These are phyloP conservation scores for Stylophora pistillata DNA, from an alignment of 64 coral and sea anemone species.

Conservation along the genomic window DNA sequence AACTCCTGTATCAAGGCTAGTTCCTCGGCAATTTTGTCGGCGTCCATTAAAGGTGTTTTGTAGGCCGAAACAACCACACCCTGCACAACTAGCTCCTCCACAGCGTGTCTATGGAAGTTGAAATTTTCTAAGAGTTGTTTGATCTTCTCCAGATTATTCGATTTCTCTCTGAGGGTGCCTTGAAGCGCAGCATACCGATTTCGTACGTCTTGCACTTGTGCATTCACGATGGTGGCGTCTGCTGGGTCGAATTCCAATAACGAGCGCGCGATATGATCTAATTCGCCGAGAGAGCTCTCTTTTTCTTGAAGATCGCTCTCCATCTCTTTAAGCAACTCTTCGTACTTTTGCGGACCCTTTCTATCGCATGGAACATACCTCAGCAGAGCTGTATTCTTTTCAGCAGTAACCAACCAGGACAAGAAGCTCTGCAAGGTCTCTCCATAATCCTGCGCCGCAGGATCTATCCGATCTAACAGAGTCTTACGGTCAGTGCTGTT, in stretches of 20 bases:
- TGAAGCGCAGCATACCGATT: conserved; percentile 66
- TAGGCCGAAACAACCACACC: conserved; percentile 65
- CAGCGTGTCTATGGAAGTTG: conserved; percentile 43
- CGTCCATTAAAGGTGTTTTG: conserved; percentile 71
- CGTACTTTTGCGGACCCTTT: conserved; percentile 69
- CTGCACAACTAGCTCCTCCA: conserved; percentile 72
- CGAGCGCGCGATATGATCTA: conserved; percentile 65
- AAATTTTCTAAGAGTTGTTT: conserved; percentile 74
- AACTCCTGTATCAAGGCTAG: conserved; percentile 57
- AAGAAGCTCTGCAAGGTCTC: conserved; percentile 55
- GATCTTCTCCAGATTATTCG: conserved; percentile 70
- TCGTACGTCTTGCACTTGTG: conserved; percentile 70
- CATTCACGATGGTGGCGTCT: conserved; percentile 61
- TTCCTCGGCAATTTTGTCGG: conserved; percentile 51
- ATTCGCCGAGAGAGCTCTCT: conserved; percentile 30
- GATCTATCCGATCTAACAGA: conserved; percentile 78
- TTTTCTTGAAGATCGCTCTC: conserved; percentile 59
- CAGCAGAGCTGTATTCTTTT: conserved; percentile 57
- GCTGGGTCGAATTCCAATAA: conserved; percentile 76
- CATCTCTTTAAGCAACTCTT: conserved; percentile 74
- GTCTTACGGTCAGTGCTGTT: conserved; percentile 61
- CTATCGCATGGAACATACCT: conserved; percentile 79
- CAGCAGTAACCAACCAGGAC: conserved; percentile 63
- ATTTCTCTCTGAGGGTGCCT: conserved; percentile 56
- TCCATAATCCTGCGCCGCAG: conserved; percentile 67